Evolutionary conservation across 2,888 invertebrate species (phyloP).

Genomic region (Baronia brevicornis): DNA sequence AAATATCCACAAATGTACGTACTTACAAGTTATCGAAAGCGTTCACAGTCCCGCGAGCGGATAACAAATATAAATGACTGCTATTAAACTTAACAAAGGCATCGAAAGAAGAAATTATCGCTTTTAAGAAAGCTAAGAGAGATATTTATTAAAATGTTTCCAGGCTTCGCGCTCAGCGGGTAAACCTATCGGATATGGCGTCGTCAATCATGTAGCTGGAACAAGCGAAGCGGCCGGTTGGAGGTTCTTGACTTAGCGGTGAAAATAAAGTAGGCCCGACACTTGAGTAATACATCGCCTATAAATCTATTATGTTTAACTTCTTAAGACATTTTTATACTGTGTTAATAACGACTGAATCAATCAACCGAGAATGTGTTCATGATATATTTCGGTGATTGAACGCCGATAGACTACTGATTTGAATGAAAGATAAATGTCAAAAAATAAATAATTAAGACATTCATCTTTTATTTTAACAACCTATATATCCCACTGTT

Average conservation of each 20-base stretch:
- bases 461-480: too few relatives aligned
- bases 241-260: constrained; percentile 26
- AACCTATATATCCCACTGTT: too few relatives aligned
- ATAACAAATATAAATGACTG: constrained; percentile 28
- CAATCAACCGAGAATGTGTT: too few relatives aligned
- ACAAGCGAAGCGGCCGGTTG: constrained; percentile 25
- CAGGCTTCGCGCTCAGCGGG: constrained; percentile 36
- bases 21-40: too few relatives aligned
- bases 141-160: constrained; percentile 48
- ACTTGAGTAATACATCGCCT: constrained; percentile 41
- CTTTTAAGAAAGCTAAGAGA: constrained; percentile 40
- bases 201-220: constrained; percentile 44
- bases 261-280: constrained; percentile 24
- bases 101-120: constrained; percentile 57
- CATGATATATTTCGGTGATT: too few relatives aligned
- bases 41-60: too few relatives aligned
- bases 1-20: too few relatives aligned
- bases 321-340: constrained; percentile 4
- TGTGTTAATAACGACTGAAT: too few relatives aligned
- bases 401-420: too few relatives aligned
- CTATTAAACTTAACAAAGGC: constrained; percentile 35
- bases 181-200: constrained; percentile 31
- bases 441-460: too few relatives aligned
- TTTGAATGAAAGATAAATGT: too few relatives aligned
- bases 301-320: constrained; percentile 21